Percentiles rank a stretch among this genome's conserved stretches.
These are phyloP conservation scores for Beris morrisii DNA, from an alignment of 2,888 invertebrate genomes.

Conservation along the genomic window DNA sequence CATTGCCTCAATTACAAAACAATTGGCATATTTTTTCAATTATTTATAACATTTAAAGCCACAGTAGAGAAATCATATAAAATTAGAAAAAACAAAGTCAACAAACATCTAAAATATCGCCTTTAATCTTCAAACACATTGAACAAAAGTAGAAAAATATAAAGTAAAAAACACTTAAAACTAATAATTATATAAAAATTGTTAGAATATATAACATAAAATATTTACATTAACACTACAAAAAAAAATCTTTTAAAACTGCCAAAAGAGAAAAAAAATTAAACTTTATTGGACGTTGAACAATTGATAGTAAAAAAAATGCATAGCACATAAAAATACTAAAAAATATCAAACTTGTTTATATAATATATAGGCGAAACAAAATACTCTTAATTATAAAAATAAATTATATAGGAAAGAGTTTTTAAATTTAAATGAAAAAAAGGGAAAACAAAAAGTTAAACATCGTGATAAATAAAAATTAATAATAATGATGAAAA, in stretches of 20 bases:
- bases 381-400: too few relatives aligned
- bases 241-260: slow-evolving; percentile 5
- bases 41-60: too few relatives aligned
- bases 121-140: background rate
- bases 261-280: slow-evolving; percentile 8
- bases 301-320: background rate
- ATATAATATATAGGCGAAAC: slow-evolving; percentile 4
- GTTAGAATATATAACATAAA: too few relatives aligned
- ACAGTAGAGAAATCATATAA: too few relatives aligned
- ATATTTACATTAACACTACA: too few relatives aligned
- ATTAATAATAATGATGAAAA: background rate
- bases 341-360: slow-evolving; percentile 21
- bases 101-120: slow-evolving; percentile 15
- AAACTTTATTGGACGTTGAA: background rate
- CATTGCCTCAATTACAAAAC: too few relatives aligned
- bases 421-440: background rate
- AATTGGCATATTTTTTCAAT: too few relatives aligned
- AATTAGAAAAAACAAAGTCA: slow-evolving; percentile 5
- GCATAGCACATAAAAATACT: background rate
- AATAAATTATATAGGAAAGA: background rate
- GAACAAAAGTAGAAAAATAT: background rate
- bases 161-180: too few relatives aligned
- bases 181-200: background rate
- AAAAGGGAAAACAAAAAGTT: slow-evolving; percentile 17
- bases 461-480: slow-evolving; percentile 29